phyloP scores from a whole-genome alignment of 2,888 invertebrate genomes.

The Ecliptopera silaceata region DNA sequence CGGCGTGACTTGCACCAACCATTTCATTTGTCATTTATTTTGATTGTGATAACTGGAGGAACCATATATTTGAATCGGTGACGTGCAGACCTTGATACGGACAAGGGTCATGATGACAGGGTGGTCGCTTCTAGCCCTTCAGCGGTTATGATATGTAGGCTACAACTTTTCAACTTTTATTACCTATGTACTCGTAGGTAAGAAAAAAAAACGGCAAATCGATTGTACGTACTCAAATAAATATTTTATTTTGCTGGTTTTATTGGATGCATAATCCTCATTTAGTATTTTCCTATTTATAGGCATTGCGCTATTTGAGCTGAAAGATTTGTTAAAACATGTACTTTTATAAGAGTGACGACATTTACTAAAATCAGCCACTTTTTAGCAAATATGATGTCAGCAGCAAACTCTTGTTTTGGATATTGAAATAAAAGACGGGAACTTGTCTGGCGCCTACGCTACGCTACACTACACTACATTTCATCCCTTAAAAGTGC shows the following conservation, averaged over 20 bases:
- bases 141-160: slow-evolving; percentile 3
- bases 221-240: no score
- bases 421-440: background rate
- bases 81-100: slow-evolving; percentile 28
- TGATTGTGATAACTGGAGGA: slow-evolving; percentile 78
- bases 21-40: slow-evolving; percentile 84
- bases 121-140: slow-evolving; percentile 16
- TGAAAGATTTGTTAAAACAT: no score
- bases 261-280: no score
- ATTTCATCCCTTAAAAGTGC: slow-evolving; percentile 7
- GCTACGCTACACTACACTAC: background rate
- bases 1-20: slow-evolving; percentile 74
- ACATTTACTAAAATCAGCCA: no score
- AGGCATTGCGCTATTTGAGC: no score
- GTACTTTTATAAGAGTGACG: no score
- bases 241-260: no score
- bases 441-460: background rate
- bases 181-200: no score
- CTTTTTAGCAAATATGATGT: no score
- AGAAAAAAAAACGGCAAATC: no score
- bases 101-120: slow-evolving; percentile 8
- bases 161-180: background rate
- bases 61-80: slow-evolving; percentile 53
- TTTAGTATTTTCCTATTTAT: no score
- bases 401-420: background rate